These are phyloP conservation scores for Calosoma granatense DNA, from an alignment of 1,140 invertebrate species.

Conservation along the genomic window DNA sequence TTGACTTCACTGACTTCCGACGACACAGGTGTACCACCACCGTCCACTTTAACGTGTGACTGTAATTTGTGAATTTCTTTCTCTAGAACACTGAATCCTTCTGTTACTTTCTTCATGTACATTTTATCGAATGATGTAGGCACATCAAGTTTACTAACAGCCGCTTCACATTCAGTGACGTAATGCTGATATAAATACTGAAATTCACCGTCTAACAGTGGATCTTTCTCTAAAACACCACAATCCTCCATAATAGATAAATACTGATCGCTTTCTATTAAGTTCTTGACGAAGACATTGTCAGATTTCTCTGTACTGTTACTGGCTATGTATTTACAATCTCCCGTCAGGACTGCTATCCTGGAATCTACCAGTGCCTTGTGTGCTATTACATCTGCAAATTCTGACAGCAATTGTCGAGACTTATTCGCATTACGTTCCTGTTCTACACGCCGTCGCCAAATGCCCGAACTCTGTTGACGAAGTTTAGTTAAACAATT, in stretches of 20 bases:
- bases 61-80: constrained; percentile 20
- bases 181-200: constrained; percentile 50
- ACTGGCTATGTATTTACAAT: constrained; percentile 20
- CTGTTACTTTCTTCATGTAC: neutral
- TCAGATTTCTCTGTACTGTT: neutral
- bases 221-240: constrained; percentile 34
- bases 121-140: neutral
- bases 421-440: constrained; percentile 36
- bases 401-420: constrained; percentile 49
- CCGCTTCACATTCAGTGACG: constrained; percentile 40
- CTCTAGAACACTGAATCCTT: neutral
- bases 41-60: constrained; percentile 16
- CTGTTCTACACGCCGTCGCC: constrained; percentile 35
- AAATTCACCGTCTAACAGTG: constrained; percentile 45
- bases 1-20: constrained; percentile 14
- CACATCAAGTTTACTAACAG: constrained; percentile 14
- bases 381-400: constrained; percentile 63
- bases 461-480: constrained; percentile 26
- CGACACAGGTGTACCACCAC: constrained; percentile 4
- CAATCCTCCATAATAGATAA: constrained; percentile 1
- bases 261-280: constrained; percentile 3
- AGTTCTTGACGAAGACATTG: neutral
- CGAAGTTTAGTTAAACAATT: constrained; percentile 41
- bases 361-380: constrained; percentile 66
- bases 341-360: constrained; percentile 47